Percentiles rank a stretch among this genome's conserved stretches.
phyloP scores from a whole-genome alignment of 2,113 vertebrate species.

The Lamprotornis superbus region DNA sequence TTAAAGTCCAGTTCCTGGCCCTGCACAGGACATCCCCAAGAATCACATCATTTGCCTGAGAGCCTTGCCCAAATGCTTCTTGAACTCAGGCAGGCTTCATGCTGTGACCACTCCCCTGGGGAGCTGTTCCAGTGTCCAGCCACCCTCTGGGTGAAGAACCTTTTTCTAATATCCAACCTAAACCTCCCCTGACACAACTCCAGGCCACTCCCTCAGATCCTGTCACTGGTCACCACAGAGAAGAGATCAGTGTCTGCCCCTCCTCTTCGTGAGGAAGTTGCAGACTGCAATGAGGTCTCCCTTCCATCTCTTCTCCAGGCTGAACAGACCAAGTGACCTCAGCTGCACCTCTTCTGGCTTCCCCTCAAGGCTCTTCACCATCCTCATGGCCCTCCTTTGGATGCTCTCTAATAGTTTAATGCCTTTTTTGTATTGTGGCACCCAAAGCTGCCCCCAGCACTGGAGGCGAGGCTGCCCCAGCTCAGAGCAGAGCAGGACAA shows the following conservation, averaged over 20 bases:
- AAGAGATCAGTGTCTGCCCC: not conserved
- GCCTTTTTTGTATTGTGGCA: not conserved
- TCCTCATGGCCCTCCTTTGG: not conserved
- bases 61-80: accelerated
- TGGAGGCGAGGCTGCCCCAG: accelerated
- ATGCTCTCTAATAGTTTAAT: accelerated
- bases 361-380: not conserved
- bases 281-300: not conserved
- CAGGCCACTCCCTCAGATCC: not conserved
- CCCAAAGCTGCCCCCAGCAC: not conserved
- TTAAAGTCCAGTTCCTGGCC: not conserved
- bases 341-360: not conserved
- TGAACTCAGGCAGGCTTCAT: not conserved
- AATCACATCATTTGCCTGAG: not conserved
- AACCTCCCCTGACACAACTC: not conserved
- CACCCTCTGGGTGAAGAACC: not conserved
- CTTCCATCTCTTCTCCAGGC: not conserved
- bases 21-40: not conserved
- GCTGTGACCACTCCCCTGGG: not conserved
- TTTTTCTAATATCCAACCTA: not conserved
- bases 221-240: not conserved
- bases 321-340: not conserved
- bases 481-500: not conserved
- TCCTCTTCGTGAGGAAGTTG: not conserved
- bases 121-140: not conserved